Evolutionary conservation across 2,113 vertebrate species (phyloP), one percentile per base, ranked within the genome.

Genomic region (Erinaceus europaeus): DNA sequence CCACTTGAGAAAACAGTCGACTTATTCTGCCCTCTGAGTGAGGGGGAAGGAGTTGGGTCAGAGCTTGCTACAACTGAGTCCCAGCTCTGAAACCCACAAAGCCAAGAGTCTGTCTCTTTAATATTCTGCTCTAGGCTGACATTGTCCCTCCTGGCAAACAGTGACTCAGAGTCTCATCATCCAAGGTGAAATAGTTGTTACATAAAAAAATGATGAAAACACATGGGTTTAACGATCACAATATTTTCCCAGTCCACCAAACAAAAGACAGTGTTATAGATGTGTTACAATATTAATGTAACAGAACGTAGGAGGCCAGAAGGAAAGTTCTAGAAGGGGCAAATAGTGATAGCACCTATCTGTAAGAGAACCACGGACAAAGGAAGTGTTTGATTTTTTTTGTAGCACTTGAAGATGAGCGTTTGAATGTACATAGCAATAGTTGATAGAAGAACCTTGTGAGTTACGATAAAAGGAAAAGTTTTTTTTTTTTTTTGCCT

Each of bases 221-320:
- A 68, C 29, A 50, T 4, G 9, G 23, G 17, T 59, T 71, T 78
- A 73, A 65, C 79, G 23, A 50, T 65, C 53, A 81, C 71, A 88
- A 50, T 83, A 79, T 76, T 92, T 89, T 76, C 76, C 50, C 88
- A 86, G 62, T 23, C 34, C 17, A 53, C 13, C 42, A 81, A 79
- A 90, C 75, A 90, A 44, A 92, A 77, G 61, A 76, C 21, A 38
- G 6, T 61, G 34, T 76, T 83, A 21, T 53, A 50, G n/a, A 3
- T 71, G 53, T 53, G 23, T 88, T 92, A 71, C 42, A 61, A 71
- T 40, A 34, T 82, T 53, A 88, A 84, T 65, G 65, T 55, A 67
- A 79, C 79, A 44, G 83, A 67, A 0, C 46, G 77, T 23, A 82
- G 59, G 74, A 50, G 48, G 76, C 55, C 38, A 29, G 15, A 67